Conservation (phyloP, 2,888 invertebrate genomes). For the Phortica magna region DNA sequence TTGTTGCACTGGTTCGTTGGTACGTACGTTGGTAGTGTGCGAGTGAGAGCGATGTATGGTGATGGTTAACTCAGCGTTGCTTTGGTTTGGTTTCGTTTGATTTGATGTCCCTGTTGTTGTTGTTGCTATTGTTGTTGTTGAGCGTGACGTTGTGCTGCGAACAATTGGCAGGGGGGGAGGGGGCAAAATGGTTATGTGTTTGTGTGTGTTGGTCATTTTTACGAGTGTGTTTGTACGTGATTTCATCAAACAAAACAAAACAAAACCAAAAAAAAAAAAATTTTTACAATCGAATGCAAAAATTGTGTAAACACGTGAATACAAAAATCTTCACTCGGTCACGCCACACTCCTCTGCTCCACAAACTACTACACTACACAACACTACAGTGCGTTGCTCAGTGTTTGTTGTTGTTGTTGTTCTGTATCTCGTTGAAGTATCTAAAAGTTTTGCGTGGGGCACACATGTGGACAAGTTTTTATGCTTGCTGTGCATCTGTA, state of each 20-base stretch:
- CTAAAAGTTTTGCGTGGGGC: slow-evolving; percentile 24
- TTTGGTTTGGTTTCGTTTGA: too few species aligned
- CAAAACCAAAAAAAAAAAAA: slow-evolving; percentile 46
- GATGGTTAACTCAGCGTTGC: too few species aligned
- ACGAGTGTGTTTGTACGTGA: slow-evolving; percentile 57
- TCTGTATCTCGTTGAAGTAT: slow-evolving; percentile 20
- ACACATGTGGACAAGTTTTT: neutral
- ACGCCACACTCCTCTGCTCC: neutral
- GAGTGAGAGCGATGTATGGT: neutral
- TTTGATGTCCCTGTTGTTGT: too few species aligned
- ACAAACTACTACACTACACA: too few species aligned
- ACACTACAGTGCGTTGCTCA: too few species aligned
- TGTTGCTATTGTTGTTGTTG: too few species aligned
- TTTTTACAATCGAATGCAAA: slow-evolving; percentile 70
- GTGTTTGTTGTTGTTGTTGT: neutral
- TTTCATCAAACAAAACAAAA: slow-evolving; percentile 70
- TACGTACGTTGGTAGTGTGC: neutral
- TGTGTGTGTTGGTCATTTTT: slow-evolving; percentile 9
- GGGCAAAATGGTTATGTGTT: neutral
- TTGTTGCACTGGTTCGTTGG: slow-evolving; percentile 44
- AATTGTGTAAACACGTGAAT: slow-evolving; percentile 72
- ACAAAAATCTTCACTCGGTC: slow-evolving; percentile 54
- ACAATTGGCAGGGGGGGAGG: neutral
- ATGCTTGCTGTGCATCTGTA: slow-evolving; percentile 20
- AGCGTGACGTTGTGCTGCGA: neutral